A percentile compares a stretch with the other conserved stretches of the same genome.
phyloP scores from a whole-genome alignment of 1,140 invertebrate species.

The Dysdera silvatica region DNA sequence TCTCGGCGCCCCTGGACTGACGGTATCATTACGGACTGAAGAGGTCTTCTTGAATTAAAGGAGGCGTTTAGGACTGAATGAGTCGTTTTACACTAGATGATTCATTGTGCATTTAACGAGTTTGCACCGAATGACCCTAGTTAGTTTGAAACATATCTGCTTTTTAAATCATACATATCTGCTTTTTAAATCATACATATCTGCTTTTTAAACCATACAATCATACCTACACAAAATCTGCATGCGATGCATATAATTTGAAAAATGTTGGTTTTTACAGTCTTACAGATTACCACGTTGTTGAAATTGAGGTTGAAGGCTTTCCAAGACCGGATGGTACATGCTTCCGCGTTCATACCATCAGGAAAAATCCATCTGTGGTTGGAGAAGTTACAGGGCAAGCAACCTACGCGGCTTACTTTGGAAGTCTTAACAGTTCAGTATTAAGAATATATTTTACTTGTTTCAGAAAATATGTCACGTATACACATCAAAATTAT shows the following conservation, averaged over 20 bases:
- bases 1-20: no score
- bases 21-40: no score
- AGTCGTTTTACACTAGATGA: no score
- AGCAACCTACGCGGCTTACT: conserved; percentile 52
- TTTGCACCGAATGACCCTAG: no score
- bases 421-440: conserved; percentile 46
- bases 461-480: no score
- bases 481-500: not conserved
- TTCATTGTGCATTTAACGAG: no score
- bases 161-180: no score
- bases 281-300: conserved; percentile 52
- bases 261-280: conserved; percentile 39
- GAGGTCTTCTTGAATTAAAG: no score
- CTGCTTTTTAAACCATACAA: not conserved
- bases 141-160: no score
- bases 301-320: conserved; percentile 53
- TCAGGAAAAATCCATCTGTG: conserved; percentile 52
- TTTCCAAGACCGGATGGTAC: conserved; percentile 42
- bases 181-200: no score
- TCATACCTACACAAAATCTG: not conserved
- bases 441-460: not conserved
- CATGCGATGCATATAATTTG: not conserved
- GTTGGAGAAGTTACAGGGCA: conserved; percentile 51
- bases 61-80: no score
- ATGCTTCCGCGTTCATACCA: conserved; percentile 49